Base-by-base conservation (phyloP, 2,888 invertebrate species). In the Liposcelis brunnea region DNA sequence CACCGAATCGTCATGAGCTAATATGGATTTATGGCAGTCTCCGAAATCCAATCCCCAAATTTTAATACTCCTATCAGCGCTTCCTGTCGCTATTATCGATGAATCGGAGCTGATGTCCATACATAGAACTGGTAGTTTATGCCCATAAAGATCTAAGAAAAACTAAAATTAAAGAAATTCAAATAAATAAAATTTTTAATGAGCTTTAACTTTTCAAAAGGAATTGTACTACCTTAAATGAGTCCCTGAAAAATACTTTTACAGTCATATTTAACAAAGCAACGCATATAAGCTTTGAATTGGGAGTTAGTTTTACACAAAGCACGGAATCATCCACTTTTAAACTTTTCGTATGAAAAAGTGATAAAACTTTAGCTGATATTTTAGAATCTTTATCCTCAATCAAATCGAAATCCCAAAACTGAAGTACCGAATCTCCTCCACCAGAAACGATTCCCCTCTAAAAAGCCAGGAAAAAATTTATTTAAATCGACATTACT, bases 11-110 rank as follows among this genome's bases (percentile, higher is more conserved):
- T 95, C 91, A 62, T 98, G 97, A 0, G 94, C 95, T 62, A 94
- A 90, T 53, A 97, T 72, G 0, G 93, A 93, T 56, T 77, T 78
- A 65, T 93, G 95, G 55, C 94, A 95, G 62, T 98, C 94, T n/a
- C 97, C 97, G 61, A 93, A 97, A 65, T 97, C 94, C 66, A 97
- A 72, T 31, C 97, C 97, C 97, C 97, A 99, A 50, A 98, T 80
- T 68, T 95, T 94, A 21, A 97, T 75, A 61, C 89, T 94, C 34
- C 93, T 75, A 67, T 98, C 98, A 0, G 86, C 85, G 2, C 95
- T 94, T 6, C 95, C 97, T 0, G 97, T 94, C 8, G 79, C 86
- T 51, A 97, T 81, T 18, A 97, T 61, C 8, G 75, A 73, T 0
- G 81, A 82, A 61, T 91, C 91, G 53, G 80, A 80, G 11, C 89